Base-by-base conservation (phyloP, 2,888 invertebrate genomes). In the Drosophila quinaria region DNA sequence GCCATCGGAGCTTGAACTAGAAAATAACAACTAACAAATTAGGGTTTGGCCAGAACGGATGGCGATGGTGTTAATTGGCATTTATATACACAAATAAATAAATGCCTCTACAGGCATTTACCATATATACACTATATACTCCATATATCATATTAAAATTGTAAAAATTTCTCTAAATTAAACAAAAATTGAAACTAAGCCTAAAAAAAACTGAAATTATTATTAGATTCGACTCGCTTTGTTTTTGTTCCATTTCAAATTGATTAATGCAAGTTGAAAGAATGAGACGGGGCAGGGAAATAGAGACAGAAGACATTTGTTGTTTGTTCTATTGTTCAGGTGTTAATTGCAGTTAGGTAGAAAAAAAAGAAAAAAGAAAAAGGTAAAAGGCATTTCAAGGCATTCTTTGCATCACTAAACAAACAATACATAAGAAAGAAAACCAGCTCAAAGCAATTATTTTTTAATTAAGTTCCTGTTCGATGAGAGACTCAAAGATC, bases 61-160 rank as follows among this genome's bases (percentile, higher is more conserved):
- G 74, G 79, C 87, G 75, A 78, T 78, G 74, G 79, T 83, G 88
- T 86, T 83, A 83, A 83, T 83, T 88, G 78, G 64, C 49, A 41
- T 59, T 63, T 58, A 44, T 54, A 49, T 51, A 67, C 64, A 50
- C 52, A 72, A 59, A 44, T 49, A 51, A 56, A 49, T 4, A 8
- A 37, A 64, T 6, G 35, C 5, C 50, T 29, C 22, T 42, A 54
- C 19, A 19, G 22, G 15, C 15, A 35, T 51, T 33, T 31, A 44
- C 64, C 64, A 54, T 58, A 35, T 29, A 60, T 19, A 39, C 5
- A 4, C n/a, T 29, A 54, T 55, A n/a, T 55, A 19, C 29, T 9
- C 9, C 17, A 46, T 22, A 6, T 22, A 25, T 2, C 5, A 29
- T 2, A 29, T 29, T 0, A 29, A 29, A 29, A 29, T 29, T 29